Evolutionary conservation across 2,113 vertebrate species (phyloP).

Genomic region (Hyperoodon ampullatus): DNA sequence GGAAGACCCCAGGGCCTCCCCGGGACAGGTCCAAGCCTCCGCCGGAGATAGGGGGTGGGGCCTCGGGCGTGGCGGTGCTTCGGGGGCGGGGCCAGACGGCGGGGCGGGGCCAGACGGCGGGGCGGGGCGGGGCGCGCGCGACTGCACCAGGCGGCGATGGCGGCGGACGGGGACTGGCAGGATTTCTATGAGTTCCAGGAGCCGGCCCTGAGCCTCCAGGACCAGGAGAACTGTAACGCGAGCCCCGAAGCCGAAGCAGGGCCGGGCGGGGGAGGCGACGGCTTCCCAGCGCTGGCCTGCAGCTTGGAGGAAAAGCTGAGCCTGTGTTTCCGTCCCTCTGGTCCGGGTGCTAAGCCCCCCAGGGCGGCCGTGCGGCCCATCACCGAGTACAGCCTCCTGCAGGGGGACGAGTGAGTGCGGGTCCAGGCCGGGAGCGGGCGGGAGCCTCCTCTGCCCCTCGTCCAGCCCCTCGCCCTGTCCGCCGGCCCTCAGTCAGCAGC

Average conservation of each 20-base stretch:
- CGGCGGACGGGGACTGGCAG: constrained; percentile 97
- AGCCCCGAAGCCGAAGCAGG: constrained; percentile 58
- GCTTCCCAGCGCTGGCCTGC: constrained; percentile 88
- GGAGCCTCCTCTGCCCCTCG: background rate
- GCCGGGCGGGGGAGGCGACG: constrained; percentile 84
- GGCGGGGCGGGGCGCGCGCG: background rate
- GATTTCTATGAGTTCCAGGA: constrained; percentile 97
- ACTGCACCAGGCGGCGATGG: constrained; percentile 86
- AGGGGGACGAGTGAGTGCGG: constrained; percentile 95
- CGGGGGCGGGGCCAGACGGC: background rate
- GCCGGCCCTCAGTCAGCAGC: background rate
- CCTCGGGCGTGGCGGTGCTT: background rate
- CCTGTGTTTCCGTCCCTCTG: constrained; percentile 90
- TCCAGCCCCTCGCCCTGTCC: background rate
- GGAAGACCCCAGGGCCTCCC: rapidly evolving
- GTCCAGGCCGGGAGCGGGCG: background rate
- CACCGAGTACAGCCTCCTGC: constrained; percentile 91
- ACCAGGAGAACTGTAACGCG: constrained; percentile 85
- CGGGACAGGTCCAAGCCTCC: rapidly evolving
- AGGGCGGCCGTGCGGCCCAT: constrained; percentile 87
- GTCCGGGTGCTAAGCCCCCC: constrained; percentile 84
- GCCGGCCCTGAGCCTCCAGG: constrained; percentile 81
- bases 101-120: too few species aligned
- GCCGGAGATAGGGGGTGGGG: background rate
- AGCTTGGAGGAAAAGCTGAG: constrained; percentile 93